Base-by-base conservation (phyloP, 1,140 invertebrate species). In the Spodoptera litura region DNA sequence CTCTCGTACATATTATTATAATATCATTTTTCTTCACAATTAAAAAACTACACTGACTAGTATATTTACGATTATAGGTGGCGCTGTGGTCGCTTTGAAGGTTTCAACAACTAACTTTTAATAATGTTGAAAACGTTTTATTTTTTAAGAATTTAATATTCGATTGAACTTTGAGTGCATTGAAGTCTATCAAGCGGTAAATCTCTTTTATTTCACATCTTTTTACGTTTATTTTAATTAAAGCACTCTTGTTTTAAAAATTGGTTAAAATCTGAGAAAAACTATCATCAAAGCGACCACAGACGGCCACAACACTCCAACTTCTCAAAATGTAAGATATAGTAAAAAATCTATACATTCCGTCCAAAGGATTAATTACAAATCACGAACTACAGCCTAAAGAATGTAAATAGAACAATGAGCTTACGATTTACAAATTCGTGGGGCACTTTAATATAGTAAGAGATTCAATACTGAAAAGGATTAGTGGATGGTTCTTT, bases 281-380 rank as follows among this genome's bases (percentile, higher is more conserved):
- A 44, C 2, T 44, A 6, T 68, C 58, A 49, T 11, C 70, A 68
- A 79, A 74, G 58, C 62, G 70, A 66, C 15, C 70, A 49, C 52
- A 56, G 35, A 8, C 20, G 49, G 20, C 49, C 66, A 25, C 11
- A 61, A 71, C 59, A 78, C 44, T 61, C n/a, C 55, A 27, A 61
- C 64, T 11, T 49, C 53, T 70, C 74, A 77, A 77, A 77, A 77
- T 86, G 20, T 77, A 56, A 79, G 79, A 78, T 78, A 86, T 81
- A 85, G 88, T 91, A 91, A 91, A 91, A 92, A 92, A 92, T 91
- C 89, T 90, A 92, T 88, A 90, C 88, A 92, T 91, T 88, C 86
- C 87, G 80, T 83, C 84, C 77, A 87, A 85, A 83, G 73, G 61
- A 82, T 81, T 81, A 89, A 87, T 89, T 88, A 88, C 86, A 89